Conservation (phyloP, 2,888 invertebrate species). For the Parelbella ahira region DNA sequence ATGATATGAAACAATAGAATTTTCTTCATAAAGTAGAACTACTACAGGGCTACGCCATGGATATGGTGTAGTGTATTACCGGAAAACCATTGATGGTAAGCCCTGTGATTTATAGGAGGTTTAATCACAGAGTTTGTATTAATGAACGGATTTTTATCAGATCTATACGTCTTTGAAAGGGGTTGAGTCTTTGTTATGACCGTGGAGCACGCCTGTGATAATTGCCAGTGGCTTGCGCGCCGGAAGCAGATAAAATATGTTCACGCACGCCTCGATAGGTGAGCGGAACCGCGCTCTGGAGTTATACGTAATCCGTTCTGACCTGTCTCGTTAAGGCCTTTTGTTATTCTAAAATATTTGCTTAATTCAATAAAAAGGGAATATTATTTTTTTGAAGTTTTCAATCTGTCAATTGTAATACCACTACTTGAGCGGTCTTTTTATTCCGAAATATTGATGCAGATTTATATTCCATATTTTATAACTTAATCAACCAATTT, state of each 20-base stretch:
- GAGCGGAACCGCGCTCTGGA: conserved; percentile 48
- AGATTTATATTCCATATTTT: too few species aligned
- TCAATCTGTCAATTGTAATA: too few species aligned
- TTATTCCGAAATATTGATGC: too few species aligned
- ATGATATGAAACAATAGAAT: too few species aligned
- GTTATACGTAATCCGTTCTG: conserved; percentile 36
- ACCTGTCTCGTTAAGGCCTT: conserved; percentile 8
- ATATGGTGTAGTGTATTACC: conserved; percentile 22
- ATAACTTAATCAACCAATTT: too few species aligned
- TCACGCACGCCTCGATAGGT: conserved; percentile 70
- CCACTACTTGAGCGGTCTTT: too few species aligned
- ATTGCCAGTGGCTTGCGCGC: conserved; percentile 54
- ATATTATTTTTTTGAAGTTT: too few species aligned
- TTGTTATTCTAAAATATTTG: conserved; percentile 7
- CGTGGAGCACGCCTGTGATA: conserved; percentile 64
- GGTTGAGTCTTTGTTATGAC: conserved; percentile 54
- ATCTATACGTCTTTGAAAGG: conserved; percentile 39
- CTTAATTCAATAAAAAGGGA: too few species aligned
- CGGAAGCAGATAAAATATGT: conserved; percentile 74
- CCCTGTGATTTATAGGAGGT: conserved; percentile 67
- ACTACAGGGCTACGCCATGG: conserved; percentile 7
- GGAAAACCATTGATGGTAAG: conserved; percentile 23
- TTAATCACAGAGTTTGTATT: conserved; percentile 66
- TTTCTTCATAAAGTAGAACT: too few species aligned
- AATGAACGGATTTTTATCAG: conserved; percentile 58